These are phyloP conservation scores for Vanessa tameamea DNA, from an alignment of 1,140 invertebrate genomes.

Conservation along the genomic window DNA sequence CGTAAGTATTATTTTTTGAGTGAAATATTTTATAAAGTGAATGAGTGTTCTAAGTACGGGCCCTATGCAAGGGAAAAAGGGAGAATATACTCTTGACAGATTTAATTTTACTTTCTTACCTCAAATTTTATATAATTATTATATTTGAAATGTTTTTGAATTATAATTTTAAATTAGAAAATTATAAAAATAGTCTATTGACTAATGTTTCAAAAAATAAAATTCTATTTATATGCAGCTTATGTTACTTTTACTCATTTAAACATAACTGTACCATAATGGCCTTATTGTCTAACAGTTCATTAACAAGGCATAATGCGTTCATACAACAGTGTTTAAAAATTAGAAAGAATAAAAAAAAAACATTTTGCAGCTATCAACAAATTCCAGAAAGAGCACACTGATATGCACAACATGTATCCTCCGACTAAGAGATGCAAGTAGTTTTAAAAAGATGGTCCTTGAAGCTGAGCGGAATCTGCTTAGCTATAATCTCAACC, in stretches of 20 bases:
- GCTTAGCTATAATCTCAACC: not conserved
- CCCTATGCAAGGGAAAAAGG: too few relatives aligned
- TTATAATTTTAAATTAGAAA: too few relatives aligned
- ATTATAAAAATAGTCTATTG: too few relatives aligned
- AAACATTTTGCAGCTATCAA: conserved; percentile 9
- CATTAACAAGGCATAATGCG: too few relatives aligned
- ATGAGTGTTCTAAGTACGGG: too few relatives aligned
- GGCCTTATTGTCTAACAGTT: not conserved
- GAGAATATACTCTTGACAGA: too few relatives aligned
- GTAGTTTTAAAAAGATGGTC: conserved; percentile 23
- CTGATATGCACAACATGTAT: conserved; percentile 26
- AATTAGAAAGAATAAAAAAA: not conserved
- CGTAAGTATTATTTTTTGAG: conserved; percentile 15
- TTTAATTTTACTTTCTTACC: too few relatives aligned
- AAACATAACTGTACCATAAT: not conserved
- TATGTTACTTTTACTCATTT: too few relatives aligned
- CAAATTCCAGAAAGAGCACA: not conserved
- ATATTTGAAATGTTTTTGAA: too few relatives aligned
- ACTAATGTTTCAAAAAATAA: too few relatives aligned
- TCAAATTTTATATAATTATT: too few relatives aligned
- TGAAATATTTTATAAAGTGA: not conserved
- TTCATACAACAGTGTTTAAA: not conserved
- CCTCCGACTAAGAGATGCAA: conserved; percentile 18
- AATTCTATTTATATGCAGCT: too few relatives aligned
- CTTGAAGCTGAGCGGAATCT: conserved; percentile 18